A percentile compares a stretch with the other conserved stretches of the same genome.
phyloP scores from a whole-genome alignment of 2,797 vertebrate species.

The Hylomyscus alleni region DNA sequence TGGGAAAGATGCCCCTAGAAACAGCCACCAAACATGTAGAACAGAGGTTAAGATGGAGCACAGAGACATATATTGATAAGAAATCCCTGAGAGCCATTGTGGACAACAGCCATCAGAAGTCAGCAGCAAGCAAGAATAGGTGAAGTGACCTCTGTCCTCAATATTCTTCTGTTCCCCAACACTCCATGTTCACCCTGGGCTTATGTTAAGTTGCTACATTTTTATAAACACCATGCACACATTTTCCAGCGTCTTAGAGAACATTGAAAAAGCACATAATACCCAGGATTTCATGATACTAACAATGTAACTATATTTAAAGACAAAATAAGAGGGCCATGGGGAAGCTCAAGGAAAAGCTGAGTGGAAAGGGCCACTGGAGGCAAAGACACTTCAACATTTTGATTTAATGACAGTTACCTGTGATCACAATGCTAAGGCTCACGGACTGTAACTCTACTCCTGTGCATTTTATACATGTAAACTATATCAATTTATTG shows the following conservation, averaged over 20 bases:
- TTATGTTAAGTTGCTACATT: not conserved
- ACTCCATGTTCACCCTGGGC: not conserved
- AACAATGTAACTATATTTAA: constrained; percentile 50
- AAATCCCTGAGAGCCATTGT: not conserved
- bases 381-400: not conserved
- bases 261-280: constrained; percentile 31
- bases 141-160: not conserved
- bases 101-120: not conserved
- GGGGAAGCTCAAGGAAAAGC: not conserved
- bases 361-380: not conserved
- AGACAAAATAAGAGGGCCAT: not conserved
- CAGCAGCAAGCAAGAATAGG: not conserved
- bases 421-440: constrained; percentile 46
- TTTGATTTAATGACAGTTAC: not conserved
- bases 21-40: constrained; percentile 4
- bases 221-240: not conserved
- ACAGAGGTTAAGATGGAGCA: not conserved
- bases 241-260: constrained; percentile 30
- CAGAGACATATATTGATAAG: not conserved
- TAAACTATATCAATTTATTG: constrained; percentile 36
- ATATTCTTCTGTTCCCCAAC: not conserved
- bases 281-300: constrained; percentile 40
- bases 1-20: not conserved
- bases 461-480: not conserved
- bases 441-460: not conserved